Evolutionary conservation across 2,888 invertebrate species (phyloP).

Genomic region (Norana najaformis): DNA sequence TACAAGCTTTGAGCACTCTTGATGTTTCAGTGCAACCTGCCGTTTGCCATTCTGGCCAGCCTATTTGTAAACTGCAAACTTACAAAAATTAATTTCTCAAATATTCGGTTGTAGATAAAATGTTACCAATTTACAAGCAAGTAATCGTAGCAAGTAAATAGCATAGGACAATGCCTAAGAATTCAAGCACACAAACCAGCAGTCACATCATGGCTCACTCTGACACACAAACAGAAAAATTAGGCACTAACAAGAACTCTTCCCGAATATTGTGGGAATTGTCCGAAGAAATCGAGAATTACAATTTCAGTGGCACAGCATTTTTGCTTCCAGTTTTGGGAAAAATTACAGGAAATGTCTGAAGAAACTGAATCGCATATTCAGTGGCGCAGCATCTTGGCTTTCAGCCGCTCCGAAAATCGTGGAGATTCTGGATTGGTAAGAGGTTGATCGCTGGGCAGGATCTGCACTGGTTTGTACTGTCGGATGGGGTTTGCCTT

Average conservation of each 20-base stretch:
- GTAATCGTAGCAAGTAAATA: background rate
- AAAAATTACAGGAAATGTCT: background rate
- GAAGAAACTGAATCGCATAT: background rate
- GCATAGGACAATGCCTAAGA: background rate
- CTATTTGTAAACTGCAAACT: background rate
- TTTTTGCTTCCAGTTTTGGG: constrained; percentile 29
- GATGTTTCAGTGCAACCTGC: no score
- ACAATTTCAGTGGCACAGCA: background rate
- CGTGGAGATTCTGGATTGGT: constrained; percentile 68
- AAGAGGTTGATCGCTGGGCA: constrained; percentile 60
- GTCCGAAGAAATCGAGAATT: background rate
- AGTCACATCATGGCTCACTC: no score
- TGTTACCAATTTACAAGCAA: background rate
- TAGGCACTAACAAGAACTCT: background rate
- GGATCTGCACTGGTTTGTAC: constrained; percentile 51
- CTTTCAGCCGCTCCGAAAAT: constrained; percentile 46
- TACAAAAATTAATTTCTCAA: background rate
- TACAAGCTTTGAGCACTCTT: background rate
- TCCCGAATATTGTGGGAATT: background rate
- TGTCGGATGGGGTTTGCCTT: constrained; percentile 55
- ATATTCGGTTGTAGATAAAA: background rate
- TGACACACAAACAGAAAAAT: background rate
- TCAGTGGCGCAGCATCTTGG: constrained; percentile 15
- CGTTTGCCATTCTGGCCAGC: background rate
- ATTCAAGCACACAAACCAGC: background rate